Conservation (phyloP, 2,888 invertebrate genomes). For the Drosophila diplacantha region DNA sequence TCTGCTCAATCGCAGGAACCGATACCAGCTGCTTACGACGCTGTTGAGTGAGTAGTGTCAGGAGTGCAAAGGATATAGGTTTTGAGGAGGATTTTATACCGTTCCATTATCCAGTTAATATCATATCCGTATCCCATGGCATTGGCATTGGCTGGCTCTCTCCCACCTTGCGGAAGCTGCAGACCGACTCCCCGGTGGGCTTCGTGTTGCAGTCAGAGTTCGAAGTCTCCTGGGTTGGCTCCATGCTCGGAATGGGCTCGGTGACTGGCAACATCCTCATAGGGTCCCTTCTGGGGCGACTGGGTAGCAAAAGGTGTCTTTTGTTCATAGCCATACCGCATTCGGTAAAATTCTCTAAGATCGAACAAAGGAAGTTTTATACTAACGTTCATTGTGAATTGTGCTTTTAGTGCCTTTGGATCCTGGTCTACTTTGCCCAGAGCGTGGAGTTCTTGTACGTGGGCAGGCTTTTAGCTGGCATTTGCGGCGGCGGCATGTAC, state of each 20-base stretch:
- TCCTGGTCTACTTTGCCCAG: constrained; percentile 56
- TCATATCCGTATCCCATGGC: constrained; percentile 74
- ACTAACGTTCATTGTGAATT: not conserved
- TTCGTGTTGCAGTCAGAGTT: constrained; percentile 51
- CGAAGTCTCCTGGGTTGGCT: constrained; percentile 75
- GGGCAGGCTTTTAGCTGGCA: constrained; percentile 62
- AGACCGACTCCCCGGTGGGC: constrained; percentile 59
- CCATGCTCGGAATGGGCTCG: constrained; percentile 69
- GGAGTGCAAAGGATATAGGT: not conserved
- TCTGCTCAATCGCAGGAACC: constrained; percentile 50
- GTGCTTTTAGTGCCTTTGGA: constrained; percentile 56
- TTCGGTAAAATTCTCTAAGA: constrained; percentile 58
- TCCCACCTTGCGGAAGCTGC: constrained; percentile 69
- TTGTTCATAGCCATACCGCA: constrained; percentile 70
- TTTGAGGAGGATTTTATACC: no score
- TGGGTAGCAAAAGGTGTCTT: constrained; percentile 68
- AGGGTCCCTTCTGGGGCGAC: constrained; percentile 54
- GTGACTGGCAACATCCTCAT: constrained; percentile 67
- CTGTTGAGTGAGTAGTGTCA: constrained; percentile 54
- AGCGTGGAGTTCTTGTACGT: constrained; percentile 55
- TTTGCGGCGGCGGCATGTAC: constrained; percentile 67
- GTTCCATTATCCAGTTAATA: constrained; percentile 60
- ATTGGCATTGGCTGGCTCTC: constrained; percentile 75
- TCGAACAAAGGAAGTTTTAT: not conserved
- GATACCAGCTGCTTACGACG: constrained; percentile 61